phyloP scores from a whole-genome alignment of 2,888 invertebrate genomes.

The Brassicogethes aeneus region DNA sequence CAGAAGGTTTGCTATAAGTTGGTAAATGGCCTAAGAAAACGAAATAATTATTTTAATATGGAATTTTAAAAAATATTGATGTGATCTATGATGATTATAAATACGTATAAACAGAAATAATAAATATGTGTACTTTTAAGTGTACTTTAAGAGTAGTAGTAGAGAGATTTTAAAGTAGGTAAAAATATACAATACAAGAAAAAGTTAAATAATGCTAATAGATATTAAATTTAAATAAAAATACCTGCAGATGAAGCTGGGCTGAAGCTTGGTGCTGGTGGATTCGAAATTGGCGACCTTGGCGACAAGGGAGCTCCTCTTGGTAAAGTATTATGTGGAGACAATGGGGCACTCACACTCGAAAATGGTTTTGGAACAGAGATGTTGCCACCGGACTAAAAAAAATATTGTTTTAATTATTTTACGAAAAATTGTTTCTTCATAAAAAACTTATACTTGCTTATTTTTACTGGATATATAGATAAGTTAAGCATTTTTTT shows the following conservation, averaged over 20 bases:
- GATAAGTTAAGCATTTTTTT: background rate
- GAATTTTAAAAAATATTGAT: background rate
- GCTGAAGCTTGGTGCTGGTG: slow-evolving; percentile 30
- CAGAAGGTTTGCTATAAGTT: slow-evolving; percentile 27
- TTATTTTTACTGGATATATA: background rate
- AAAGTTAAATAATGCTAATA: no score
- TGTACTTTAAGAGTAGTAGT: no score
- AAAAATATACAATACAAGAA: no score
- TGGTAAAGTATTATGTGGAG: slow-evolving; percentile 34
- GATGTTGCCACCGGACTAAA: slow-evolving; percentile 11
- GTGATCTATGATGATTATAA: no score
- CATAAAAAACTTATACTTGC: background rate
- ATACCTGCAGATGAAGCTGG: slow-evolving; percentile 36
- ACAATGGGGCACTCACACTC: slow-evolving; percentile 47
- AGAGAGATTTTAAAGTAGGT: no score
- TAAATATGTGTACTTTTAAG: no score
- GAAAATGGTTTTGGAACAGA: slow-evolving; percentile 54
- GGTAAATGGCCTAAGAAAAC: background rate
- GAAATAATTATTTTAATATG: background rate
- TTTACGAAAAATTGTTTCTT: no score
- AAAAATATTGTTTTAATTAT: no score
- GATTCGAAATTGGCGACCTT: slow-evolving; percentile 15
- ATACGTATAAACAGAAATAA: no score
- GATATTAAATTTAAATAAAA: no score
- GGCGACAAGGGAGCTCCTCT: slow-evolving; percentile 27